These are phyloP conservation scores for Pegoplata infirma DNA, from an alignment of 2,888 invertebrate genomes.

Conservation along the genomic window DNA sequence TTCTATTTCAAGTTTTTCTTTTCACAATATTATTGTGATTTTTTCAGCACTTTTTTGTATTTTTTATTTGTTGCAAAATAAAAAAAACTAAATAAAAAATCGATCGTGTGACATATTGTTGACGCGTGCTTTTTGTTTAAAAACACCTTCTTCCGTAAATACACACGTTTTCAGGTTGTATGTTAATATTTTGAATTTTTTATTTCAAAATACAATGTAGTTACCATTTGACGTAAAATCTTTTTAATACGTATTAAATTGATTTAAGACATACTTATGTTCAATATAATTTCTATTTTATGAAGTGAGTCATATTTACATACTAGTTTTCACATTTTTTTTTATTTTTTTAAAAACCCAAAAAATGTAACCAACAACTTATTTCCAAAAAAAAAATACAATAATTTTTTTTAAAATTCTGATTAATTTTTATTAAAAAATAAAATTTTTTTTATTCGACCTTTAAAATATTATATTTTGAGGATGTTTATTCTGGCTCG, in stretches of 20 bases:
- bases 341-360: no score
- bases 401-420: no score
- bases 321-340: no score
- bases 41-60: neutral
- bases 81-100: slow-evolving; percentile 8
- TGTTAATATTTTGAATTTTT: neutral
- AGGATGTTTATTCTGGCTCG: no score
- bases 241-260: neutral
- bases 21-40: slow-evolving; percentile 26
- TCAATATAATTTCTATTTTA: no score
- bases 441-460: no score
- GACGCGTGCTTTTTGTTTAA: slow-evolving; percentile 49
- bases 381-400: no score
- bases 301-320: no score
- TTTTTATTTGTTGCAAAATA: slow-evolving; percentile 28
- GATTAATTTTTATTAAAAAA: no score
- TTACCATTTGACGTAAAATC: neutral
- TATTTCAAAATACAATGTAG: neutral
- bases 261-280: no score
- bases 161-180: slow-evolving; percentile 41
- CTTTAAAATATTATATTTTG: no score
- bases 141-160: slow-evolving; percentile 54
- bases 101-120: slow-evolving; percentile 47
- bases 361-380: no score
- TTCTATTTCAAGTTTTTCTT: slow-evolving; percentile 14